Evolutionary conservation across 2,888 invertebrate genomes (phyloP).

Genomic region (Seira musarum): DNA sequence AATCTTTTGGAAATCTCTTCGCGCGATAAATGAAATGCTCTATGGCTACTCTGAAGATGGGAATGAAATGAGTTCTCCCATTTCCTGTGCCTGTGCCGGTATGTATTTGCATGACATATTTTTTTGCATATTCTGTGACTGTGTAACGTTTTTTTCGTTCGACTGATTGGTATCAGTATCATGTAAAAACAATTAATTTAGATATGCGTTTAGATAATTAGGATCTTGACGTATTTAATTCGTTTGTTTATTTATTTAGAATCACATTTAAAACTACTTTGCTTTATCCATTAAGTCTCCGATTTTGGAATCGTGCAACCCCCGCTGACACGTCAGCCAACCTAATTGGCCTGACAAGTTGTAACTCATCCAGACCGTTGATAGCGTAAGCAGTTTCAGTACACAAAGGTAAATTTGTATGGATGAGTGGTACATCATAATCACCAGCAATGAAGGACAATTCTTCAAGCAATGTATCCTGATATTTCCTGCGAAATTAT

Average conservation of each 20-base stretch:
- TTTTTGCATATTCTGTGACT: too few relatives aligned
- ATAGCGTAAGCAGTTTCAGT: constrained; percentile 20
- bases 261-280: too few relatives aligned
- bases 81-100: too few relatives aligned
- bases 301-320: constrained; percentile 32
- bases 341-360: constrained; percentile 42
- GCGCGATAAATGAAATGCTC: background rate
- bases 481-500: constrained; percentile 30
- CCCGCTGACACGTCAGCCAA: background rate
- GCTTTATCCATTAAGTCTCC: background rate
- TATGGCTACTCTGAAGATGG: constrained; percentile 31
- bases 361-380: constrained; percentile 2
- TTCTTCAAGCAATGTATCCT: background rate
- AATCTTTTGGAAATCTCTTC: background rate
- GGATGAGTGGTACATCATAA: constrained; percentile 14
- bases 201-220: too few relatives aligned
- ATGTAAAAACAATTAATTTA: too few relatives aligned
- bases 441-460: constrained; percentile 29
- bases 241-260: too few relatives aligned
- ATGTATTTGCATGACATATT: too few relatives aligned
- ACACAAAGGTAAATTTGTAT: constrained; percentile 30
- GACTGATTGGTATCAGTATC: too few relatives aligned
- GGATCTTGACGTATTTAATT: too few relatives aligned
- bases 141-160: too few relatives aligned
- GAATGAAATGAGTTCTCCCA: too few relatives aligned